Evolutionary conservation across 2,797 vertebrate genomes (phyloP).

Genomic region (Clarias fuscus): DNA sequence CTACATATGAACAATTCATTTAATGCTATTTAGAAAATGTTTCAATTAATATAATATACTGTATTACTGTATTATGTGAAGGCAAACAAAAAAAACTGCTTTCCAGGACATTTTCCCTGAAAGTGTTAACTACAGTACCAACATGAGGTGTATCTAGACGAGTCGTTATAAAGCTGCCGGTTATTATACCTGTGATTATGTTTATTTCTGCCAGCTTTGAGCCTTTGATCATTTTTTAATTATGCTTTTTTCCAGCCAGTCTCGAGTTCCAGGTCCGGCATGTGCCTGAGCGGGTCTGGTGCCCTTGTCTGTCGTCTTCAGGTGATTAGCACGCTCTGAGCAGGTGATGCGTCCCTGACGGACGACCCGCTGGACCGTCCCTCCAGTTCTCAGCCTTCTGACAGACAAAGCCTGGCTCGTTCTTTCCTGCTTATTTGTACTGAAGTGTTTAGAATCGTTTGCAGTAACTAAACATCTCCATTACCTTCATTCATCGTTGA

Average conservation of each 20-base stretch:
- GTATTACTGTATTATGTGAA: not conserved
- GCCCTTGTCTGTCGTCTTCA: not conserved
- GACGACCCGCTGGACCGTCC: not conserved
- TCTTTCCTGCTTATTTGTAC: slow-evolving; percentile 29
- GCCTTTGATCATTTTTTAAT: not conserved
- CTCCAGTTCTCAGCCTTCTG: not conserved
- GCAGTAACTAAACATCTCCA: slow-evolving; percentile 26
- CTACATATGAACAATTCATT: not conserved
- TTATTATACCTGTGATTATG: not conserved
- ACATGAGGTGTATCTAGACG: not conserved
- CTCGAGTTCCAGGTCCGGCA: not conserved
- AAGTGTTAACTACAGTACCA: not conserved
- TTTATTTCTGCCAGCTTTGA: not conserved
- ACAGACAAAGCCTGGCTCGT: not conserved
- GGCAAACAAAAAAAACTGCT: not conserved
- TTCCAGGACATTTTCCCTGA: not conserved
- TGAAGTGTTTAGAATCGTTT: not conserved
- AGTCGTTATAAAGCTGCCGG: not conserved
- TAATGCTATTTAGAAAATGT: not conserved
- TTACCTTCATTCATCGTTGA: slow-evolving; percentile 24
- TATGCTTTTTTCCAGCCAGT: not conserved
- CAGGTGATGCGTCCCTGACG: not conserved
- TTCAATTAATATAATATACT: not conserved
- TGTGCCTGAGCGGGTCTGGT: not conserved
- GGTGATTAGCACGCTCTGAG: not conserved